Evolutionary conservation across 1,140 invertebrate species (phyloP).

Genomic region (Diorhabda sublineata): DNA sequence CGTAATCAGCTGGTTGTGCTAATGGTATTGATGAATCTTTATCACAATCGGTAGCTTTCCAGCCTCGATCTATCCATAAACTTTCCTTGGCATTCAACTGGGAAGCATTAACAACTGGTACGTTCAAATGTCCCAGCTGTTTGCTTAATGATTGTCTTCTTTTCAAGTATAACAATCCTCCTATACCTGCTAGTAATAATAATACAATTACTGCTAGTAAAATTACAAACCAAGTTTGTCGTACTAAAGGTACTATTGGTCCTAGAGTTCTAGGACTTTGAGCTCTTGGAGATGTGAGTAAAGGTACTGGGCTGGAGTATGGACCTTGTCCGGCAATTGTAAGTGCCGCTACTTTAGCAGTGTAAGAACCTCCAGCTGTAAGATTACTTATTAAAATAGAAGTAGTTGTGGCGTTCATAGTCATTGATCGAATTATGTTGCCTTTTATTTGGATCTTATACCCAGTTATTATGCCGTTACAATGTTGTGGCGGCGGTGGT

Average conservation of each 20-base stretch:
- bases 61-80: slow-evolving; percentile 71
- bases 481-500: slow-evolving; percentile 69
- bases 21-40: slow-evolving; percentile 54
- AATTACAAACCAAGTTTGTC: slow-evolving; percentile 74
- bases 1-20: slow-evolving; percentile 60
- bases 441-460: slow-evolving; percentile 64
- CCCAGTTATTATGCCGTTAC: slow-evolving; percentile 77
- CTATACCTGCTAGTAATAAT: slow-evolving; percentile 61
- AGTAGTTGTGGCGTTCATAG: slow-evolving; percentile 67
- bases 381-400: slow-evolving; percentile 70
- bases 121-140: slow-evolving; percentile 60
- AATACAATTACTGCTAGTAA: slow-evolving; percentile 66
- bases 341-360: slow-evolving; percentile 67
- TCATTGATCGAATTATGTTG: slow-evolving; percentile 41
- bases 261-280: slow-evolving; percentile 45
- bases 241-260: slow-evolving; percentile 51
- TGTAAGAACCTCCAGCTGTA: slow-evolving; percentile 66
- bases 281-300: slow-evolving; percentile 39
- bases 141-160: slow-evolving; percentile 59
- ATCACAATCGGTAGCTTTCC: slow-evolving; percentile 63
- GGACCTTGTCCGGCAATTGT: slow-evolving; percentile 67
- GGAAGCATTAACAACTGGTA: slow-evolving; percentile 61
- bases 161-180: slow-evolving; percentile 60
- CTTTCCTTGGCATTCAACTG: slow-evolving; percentile 67
- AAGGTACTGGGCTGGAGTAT: slow-evolving; percentile 57